phyloP scores from a whole-genome alignment of 2,113 vertebrate genomes.

The Poeciliopsis prolifica region DNA sequence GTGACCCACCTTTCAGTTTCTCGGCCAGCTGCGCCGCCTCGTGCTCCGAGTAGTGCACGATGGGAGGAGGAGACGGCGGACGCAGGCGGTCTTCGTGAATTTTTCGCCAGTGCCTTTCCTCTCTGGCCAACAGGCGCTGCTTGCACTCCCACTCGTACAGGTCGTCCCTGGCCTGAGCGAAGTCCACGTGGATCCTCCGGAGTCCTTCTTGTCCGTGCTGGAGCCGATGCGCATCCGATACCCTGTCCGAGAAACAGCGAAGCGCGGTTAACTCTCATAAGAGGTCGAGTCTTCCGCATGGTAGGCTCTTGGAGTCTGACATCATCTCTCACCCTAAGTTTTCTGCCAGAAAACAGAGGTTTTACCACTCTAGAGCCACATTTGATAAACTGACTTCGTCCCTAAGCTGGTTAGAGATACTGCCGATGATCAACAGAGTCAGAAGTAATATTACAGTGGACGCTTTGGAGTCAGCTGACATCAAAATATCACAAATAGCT shows the following conservation, averaged over 20 bases:
- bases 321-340: too few species aligned
- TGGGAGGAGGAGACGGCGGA: conserved; percentile 88
- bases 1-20: conserved; percentile 88
- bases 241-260: conserved; percentile 71
- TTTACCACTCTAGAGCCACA: too few species aligned
- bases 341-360: too few species aligned
- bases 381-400: too few species aligned
- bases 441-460: too few species aligned
- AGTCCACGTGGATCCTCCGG: conserved; percentile 92
- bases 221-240: conserved; percentile 94
- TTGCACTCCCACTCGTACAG: conserved; percentile 96
- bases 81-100: conserved; percentile 86
- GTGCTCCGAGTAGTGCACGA: conserved; percentile 92
- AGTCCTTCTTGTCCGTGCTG: conserved; percentile 96
- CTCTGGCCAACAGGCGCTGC: conserved; percentile 88
- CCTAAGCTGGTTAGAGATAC: too few species aligned
- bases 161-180: conserved; percentile 92
- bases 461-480: too few species aligned
- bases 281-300: too few species aligned
- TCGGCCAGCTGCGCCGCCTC: conserved; percentile 90
- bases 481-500: too few species aligned
- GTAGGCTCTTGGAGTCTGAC: too few species aligned
- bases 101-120: conserved; percentile 88
- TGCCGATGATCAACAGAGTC: too few species aligned
- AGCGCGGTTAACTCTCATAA: neutral